A percentile compares a stretch with the other conserved stretches of the same genome.
Conservation (phyloP, 92 coral and sea anemone genomes). For the Virgularia gustaviana region DNA sequence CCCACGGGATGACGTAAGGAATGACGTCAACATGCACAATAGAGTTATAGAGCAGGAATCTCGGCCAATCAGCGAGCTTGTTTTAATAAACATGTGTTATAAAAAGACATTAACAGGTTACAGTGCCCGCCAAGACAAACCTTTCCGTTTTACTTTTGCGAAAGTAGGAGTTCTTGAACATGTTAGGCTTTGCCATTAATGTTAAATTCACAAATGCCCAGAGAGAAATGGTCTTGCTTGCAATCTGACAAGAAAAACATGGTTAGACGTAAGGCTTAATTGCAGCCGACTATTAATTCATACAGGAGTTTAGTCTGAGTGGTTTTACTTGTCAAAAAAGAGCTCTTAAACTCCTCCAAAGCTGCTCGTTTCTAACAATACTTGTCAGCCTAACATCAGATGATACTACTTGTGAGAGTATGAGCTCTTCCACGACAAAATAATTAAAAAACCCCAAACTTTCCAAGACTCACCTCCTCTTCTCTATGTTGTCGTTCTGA, state of each 20-base stretch:
- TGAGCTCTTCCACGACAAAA: background rate
- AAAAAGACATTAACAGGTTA: background rate
- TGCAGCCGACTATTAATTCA: too few species aligned
- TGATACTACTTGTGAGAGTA: too few species aligned
- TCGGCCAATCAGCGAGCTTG: too few species aligned
- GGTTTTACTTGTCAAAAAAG: too few species aligned
- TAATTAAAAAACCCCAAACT: background rate
- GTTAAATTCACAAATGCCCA: conserved; percentile 94
- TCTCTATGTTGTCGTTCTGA: conserved; percentile 58
- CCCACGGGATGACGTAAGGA: too few species aligned
- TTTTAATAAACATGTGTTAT: background rate
- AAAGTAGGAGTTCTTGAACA: conserved; percentile 68
- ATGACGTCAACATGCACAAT: background rate
- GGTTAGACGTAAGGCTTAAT: background rate
- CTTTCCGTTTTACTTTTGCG: conserved; percentile 33
- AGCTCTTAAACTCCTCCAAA: too few species aligned
- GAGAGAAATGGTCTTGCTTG: conserved; percentile 67
- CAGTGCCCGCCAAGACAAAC: conserved; percentile 7
- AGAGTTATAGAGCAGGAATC: background rate
- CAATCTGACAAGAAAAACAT: conserved; percentile 44
- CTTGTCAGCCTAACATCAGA: too few species aligned
- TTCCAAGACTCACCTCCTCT: conserved; percentile 20
- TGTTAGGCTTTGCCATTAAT: conserved; percentile 75
- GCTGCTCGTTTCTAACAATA: too few species aligned
- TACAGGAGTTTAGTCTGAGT: too few species aligned